Conservation (phyloP, 1,140 invertebrate genomes). For the Lucilia cuprina region DNA sequence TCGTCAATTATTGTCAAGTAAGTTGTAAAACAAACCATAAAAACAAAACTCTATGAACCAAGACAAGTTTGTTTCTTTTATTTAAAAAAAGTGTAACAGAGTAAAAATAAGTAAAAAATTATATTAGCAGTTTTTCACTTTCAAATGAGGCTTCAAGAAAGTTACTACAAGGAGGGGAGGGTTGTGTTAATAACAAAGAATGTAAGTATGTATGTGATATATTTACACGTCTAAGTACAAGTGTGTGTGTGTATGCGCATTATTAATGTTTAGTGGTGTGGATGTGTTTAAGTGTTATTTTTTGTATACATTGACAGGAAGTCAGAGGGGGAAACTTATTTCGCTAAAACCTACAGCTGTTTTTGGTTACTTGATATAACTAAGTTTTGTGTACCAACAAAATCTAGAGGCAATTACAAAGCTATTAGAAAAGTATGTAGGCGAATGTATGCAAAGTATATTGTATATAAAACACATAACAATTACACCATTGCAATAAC, state of each 20-base stretch:
- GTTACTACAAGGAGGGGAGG: too few relatives aligned
- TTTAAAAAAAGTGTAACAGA: background rate
- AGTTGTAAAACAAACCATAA: background rate
- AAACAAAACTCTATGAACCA: background rate
- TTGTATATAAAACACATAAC: too few relatives aligned
- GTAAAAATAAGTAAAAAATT: background rate
- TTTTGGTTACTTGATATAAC: background rate
- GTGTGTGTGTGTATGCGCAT: too few relatives aligned
- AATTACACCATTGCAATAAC: too few relatives aligned
- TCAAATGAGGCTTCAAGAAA: background rate
- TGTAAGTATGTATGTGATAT: background rate
- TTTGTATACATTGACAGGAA: too few relatives aligned
- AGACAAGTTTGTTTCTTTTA: background rate
- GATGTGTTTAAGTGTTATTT: background rate
- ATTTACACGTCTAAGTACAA: background rate
- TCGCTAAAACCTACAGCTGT: background rate
- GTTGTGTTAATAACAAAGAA: too few relatives aligned
- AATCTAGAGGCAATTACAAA: slow-evolving; percentile 23
- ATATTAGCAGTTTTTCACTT: background rate
- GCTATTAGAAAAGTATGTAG: background rate
- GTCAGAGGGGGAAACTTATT: background rate
- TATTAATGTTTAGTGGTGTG: background rate
- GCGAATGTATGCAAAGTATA: background rate
- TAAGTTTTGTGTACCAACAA: background rate
- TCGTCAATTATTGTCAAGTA: slow-evolving; percentile 7